Evolutionary conservation across 2,797 vertebrate genomes (phyloP).

Genomic region (Sphaeramia orbicularis): DNA sequence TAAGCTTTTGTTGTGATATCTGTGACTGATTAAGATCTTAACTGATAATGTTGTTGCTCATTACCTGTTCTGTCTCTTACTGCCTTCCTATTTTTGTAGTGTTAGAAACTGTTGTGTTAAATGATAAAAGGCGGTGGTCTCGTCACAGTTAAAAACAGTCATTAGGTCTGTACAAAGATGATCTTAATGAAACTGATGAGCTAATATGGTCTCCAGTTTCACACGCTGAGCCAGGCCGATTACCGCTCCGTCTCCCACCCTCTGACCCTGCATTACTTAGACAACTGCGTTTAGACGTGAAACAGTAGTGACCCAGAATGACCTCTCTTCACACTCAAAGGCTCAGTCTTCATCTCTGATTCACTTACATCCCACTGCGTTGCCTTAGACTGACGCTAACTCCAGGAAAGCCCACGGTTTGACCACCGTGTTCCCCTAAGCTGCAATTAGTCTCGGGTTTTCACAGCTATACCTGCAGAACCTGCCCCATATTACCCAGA

Average conservation of each 20-base stretch:
- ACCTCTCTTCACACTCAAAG: conserved; percentile 71
- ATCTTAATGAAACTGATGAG: conserved; percentile 55
- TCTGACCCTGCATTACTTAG: conserved; percentile 23
- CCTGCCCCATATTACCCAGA: not conserved
- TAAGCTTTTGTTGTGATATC: conserved; percentile 21
- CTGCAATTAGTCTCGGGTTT: conserved; percentile 1
- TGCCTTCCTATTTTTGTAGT: not conserved
- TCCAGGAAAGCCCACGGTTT: conserved; percentile 29
- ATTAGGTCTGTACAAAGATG: conserved; percentile 39
- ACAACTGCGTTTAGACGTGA: conserved; percentile 56
- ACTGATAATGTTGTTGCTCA: too few relatives aligned
- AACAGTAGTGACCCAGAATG: conserved; percentile 69
- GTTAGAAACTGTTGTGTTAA: too few relatives aligned
- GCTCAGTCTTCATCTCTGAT: conserved; percentile 43
- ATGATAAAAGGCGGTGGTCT: conserved; percentile 12
- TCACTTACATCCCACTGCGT: conserved; percentile 20
- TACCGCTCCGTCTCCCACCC: conserved; percentile 34
- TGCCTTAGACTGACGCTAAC: conserved; percentile 44
- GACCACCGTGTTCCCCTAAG: conserved; percentile 32
- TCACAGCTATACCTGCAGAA: conserved; percentile 9
- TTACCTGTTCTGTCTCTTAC: too few relatives aligned
- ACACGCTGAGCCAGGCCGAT: conserved; percentile 58
- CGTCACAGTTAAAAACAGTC: not conserved
- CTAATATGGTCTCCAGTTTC: conserved; percentile 47
- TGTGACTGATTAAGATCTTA: conserved; percentile 23